Percentiles rank a stretch among this genome's conserved stretches.
These are phyloP conservation scores for Gobius niger DNA, from an alignment of 2,113 vertebrate species.

Conservation along the genomic window DNA sequence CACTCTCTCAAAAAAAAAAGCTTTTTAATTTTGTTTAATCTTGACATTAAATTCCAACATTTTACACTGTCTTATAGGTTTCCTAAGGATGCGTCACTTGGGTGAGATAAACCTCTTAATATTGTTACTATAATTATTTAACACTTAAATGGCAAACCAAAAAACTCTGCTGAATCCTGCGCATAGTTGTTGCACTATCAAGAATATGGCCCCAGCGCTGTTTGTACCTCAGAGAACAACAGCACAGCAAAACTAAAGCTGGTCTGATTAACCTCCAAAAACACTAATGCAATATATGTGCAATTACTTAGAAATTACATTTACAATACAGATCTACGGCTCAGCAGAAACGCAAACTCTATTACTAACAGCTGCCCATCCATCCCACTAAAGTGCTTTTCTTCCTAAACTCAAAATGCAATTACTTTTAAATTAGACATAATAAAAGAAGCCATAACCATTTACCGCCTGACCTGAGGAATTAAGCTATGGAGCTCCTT, in stretches of 20 bases:
- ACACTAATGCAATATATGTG: not conserved
- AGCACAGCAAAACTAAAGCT: not conserved
- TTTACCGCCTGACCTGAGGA: conserved; percentile 7
- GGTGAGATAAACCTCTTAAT: no score
- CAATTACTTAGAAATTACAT: not conserved
- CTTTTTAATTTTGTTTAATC: no score
- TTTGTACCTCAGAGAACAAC: not conserved
- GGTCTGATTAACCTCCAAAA: conserved; percentile 1
- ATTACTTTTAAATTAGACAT: conserved; percentile 8
- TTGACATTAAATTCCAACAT: no score
- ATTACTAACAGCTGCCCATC: not conserved
- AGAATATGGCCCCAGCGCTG: not conserved
- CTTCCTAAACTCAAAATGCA: conserved; percentile 6
- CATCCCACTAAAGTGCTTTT: not conserved
- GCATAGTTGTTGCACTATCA: not conserved
- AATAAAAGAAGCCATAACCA: conserved; percentile 8
- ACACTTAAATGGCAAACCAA: not conserved
- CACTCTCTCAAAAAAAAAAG: no score
- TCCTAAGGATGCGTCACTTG: no score
- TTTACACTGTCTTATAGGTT: no score
- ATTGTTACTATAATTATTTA: no score
- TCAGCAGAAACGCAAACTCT: not conserved
- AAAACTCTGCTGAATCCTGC: not conserved
- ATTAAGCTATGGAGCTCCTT: not conserved
- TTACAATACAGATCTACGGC: not conserved